Conservation (phyloP, 1,140 invertebrate genomes). For the Aporrectodea caliginosa region DNA sequence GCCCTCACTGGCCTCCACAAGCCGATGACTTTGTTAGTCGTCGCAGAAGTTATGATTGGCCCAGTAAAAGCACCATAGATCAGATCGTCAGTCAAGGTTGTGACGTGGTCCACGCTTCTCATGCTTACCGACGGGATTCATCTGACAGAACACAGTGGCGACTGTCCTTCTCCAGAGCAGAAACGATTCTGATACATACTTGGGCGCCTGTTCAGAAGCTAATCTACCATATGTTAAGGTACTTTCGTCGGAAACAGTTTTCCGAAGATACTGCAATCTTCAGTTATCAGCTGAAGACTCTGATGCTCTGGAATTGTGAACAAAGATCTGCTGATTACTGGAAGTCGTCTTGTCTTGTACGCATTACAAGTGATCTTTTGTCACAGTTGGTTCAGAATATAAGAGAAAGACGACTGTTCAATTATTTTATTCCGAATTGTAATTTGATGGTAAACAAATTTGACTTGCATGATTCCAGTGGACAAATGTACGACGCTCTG, state of each 20-base stretch:
- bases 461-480: too few species aligned
- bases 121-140: neutral
- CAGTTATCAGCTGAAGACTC: neutral
- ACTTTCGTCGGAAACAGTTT: neutral
- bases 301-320: neutral
- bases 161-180: neutral
- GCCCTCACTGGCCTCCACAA: neutral
- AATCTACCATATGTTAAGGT: neutral
- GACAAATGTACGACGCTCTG: too few species aligned
- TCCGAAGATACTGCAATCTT: neutral
- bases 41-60: neutral
- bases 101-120: neutral
- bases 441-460: neutral
- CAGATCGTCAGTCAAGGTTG: neutral
- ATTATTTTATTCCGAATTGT: neutral
- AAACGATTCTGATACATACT: neutral
- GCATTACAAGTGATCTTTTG: neutral
- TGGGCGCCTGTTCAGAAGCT: neutral
- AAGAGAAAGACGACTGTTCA: neutral
- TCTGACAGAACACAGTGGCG: neutral
- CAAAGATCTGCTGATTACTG: neutral
- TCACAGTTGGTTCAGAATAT: neutral
- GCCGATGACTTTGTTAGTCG: neutral
- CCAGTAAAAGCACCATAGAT: neutral
- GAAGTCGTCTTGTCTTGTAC: neutral